A percentile compares a stretch with the other conserved stretches of the same genome.
Evolutionary conservation across 2,888 invertebrate species (phyloP).

Genomic region (Cantharis nigra): DNA sequence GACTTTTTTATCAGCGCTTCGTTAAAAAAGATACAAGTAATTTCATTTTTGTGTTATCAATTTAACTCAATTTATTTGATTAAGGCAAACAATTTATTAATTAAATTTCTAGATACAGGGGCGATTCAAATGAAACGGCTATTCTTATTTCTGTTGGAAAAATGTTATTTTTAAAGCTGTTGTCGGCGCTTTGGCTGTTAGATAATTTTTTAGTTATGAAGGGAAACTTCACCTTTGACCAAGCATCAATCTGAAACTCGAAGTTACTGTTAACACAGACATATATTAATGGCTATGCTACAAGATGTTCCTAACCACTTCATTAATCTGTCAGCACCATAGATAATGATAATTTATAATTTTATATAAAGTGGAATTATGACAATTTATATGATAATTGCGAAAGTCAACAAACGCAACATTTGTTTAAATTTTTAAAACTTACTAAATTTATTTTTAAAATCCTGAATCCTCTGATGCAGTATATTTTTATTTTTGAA

Average conservation of each 20-base stretch:
- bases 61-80: not conserved
- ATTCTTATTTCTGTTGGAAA: not conserved
- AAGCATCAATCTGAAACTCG: conserved; percentile 34
- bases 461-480: too few relatives aligned
- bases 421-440: not conserved
- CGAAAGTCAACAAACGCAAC: not conserved
- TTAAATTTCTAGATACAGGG: not conserved
- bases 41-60: not conserved
- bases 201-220: not conserved
- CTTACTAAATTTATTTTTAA: too few relatives aligned
- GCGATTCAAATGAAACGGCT: not conserved
- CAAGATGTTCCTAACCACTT: conserved; percentile 35
- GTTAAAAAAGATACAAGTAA: not conserved
- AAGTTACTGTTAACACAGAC: conserved; percentile 32
- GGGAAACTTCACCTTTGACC: conserved; percentile 28
- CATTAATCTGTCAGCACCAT: conserved; percentile 36
- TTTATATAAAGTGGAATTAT: conserved; percentile 1
- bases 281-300: conserved; percentile 36
- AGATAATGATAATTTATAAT: conserved; percentile 38
- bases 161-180: not conserved
- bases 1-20: not conserved
- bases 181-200: not conserved
- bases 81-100: not conserved
- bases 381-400: not conserved
- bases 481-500: not conserved